Evolutionary conservation across 2,113 vertebrate genomes (phyloP).

Genomic region (Spea bombifrons): DNA sequence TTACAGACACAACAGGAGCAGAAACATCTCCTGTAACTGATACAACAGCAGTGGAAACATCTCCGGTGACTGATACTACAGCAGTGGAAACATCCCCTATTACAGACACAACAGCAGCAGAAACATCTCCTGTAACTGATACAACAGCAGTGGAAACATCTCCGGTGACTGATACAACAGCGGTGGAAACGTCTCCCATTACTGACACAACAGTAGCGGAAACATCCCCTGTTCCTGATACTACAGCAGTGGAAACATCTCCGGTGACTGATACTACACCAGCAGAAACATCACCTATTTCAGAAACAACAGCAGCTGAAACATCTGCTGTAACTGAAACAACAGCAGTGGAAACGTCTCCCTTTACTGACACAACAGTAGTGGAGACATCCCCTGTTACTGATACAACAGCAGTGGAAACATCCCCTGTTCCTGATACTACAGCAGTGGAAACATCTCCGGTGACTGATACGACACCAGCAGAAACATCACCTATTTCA

Average conservation of each 20-base stretch:
- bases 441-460: neutral
- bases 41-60: no score
- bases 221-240: neutral
- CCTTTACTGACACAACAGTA: no score
- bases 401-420: no score
- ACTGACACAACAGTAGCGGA: neutral
- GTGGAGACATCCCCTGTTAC: neutral
- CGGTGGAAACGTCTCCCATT: neutral
- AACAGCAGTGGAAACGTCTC: neutral
- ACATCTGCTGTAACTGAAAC: neutral
- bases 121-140: no score
- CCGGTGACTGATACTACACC: neutral
- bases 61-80: neutral
- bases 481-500: neutral
- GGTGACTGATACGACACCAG: neutral
- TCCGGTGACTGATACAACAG: neutral
- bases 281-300: neutral
- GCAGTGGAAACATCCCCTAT: neutral
- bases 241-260: neutral
- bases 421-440: neutral
- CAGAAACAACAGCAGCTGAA: neutral
- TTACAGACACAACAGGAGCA: no score
- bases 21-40: no score
- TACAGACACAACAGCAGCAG: neutral
- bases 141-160: no score